Base-by-base conservation (phyloP, 1,140 invertebrate species). In the Euura saliciscinereae region DNA sequence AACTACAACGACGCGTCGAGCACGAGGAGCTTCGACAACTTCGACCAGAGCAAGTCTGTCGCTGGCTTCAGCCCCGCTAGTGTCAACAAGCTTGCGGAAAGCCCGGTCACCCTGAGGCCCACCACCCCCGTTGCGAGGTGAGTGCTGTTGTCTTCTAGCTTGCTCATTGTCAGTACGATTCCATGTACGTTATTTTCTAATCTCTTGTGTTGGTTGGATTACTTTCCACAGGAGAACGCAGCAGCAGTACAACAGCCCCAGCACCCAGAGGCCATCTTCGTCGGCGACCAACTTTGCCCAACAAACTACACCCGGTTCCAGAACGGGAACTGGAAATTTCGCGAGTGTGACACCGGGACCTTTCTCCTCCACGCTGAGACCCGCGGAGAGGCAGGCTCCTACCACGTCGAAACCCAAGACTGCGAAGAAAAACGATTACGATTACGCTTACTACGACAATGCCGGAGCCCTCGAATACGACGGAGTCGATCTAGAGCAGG, bases 401-500 rank as follows among this genome's bases (percentile, higher is more conserved):
- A 83, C 81, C 45, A 85, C 81, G 45, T 73, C 80, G 6, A 75
- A 72, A 43, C 43, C 78, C 45, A 85, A 85, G 68, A 79, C 83
- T 1, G 77, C 79, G 3, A 86, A 85, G 70, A 87, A 87, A 71
- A 83, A 83, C 74, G 86, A 87, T 72, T 88, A 88, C 64, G 86
- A 88, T 76, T 88, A 88, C 43, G 86, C 86, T 1, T 87, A 88
- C 44, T 88, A 87, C 71, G 86, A 87, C 45, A 87, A 86, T 65
- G 80, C 79, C 2, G 85, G 84, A 45, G 80, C 80, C 6, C 69
- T 86, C 0, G 86, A 87, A 68, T 87, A 88, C 72, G 87, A 88
- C 42, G 83, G 79, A 13, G 77, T 87, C 43, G 87, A 87, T 44
- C 71, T 86, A 65, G 85, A 86, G 69, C 84, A 86, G 43, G 85